Evolutionary conservation across 2,888 invertebrate species (phyloP).

Genomic region (Zhengitettix transpicula): DNA sequence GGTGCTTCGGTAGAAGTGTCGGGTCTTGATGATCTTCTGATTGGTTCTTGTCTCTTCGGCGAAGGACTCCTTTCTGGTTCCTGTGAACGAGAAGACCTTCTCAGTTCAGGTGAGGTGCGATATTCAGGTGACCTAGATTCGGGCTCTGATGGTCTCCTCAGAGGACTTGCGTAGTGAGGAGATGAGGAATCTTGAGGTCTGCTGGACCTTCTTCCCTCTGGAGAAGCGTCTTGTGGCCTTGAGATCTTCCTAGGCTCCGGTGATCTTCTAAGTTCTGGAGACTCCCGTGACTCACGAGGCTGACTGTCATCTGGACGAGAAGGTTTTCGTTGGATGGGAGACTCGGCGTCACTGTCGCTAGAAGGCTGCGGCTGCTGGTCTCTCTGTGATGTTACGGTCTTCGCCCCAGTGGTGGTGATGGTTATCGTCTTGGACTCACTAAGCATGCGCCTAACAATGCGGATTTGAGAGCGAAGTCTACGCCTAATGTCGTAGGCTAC

Average conservation of each 20-base stretch:
- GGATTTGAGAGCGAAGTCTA: constrained; percentile 58
- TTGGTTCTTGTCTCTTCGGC: neutral
- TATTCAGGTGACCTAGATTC: no score
- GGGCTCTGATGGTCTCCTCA: neutral
- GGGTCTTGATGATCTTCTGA: neutral
- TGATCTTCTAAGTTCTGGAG: neutral
- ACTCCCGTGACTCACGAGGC: constrained; percentile 5
- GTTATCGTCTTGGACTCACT: constrained; percentile 14
- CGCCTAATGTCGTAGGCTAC: constrained; percentile 61
- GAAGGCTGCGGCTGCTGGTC: neutral
- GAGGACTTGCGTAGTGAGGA: neutral
- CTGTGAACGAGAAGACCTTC: neutral
- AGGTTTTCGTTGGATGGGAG: neutral
- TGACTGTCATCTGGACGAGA: neutral
- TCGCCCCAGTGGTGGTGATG: constrained; percentile 7
- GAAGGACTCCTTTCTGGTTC: neutral
- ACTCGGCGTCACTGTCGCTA: neutral
- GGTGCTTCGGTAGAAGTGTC: neutral
- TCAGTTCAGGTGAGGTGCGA: no score
- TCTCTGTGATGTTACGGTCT: neutral
- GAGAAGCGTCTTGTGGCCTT: neutral
- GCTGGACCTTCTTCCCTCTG: neutral
- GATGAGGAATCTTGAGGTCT: neutral
- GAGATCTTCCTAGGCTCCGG: neutral
- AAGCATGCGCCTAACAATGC: constrained; percentile 47